Base-by-base conservation (phyloP, 2,888 invertebrate genomes). In the Neria commutata region DNA sequence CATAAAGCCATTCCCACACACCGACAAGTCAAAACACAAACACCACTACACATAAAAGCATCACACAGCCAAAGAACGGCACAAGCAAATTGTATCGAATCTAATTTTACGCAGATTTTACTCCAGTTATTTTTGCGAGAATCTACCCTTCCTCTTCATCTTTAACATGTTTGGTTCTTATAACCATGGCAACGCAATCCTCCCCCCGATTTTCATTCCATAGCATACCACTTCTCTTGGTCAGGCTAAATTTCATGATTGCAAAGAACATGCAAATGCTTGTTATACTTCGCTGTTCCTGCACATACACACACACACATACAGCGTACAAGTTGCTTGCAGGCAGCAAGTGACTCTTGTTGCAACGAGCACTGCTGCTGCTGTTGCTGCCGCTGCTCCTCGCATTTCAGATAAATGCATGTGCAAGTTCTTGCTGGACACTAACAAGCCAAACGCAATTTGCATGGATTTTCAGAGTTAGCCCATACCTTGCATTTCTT, bases 381-480 rank as follows among this genome's bases (percentile, higher is more conserved):
- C 29, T 29, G 11, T 11, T 29, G 6, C 5, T 29, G 29, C 37
- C 8, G n/a, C 37, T 37, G 6, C 37, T 37, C 11, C 11, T 29
- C 29, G 37, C 37, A 4, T 37, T 37, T 37, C n/a, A n/a, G n/a
- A n/a, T 40, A 58, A 63, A 61, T 65, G 47, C 40, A 54, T 63
- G 63, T 61, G 61, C 56, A n/a, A n/a, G 63, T 56, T 60, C 60
- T 56, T 61, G 58, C 60, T 60, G 61, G 63, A 58, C 62, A 58
- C 63, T 53, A 63, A 60, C 53, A 56, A 60, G 60, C 63, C 61
- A 63, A 66, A 66, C 61, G 61, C 56, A 64, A 66, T 64, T 66
- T 64, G 64, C 64, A 61, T 64, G 53, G 62, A 26, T 63, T 62
- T 62, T 56, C 54, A 49, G 60, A 40, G 37, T 46, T 40, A 57